Conservation (phyloP, 2,113 vertebrate genomes). For the Nothobranchius furzeri region DNA sequence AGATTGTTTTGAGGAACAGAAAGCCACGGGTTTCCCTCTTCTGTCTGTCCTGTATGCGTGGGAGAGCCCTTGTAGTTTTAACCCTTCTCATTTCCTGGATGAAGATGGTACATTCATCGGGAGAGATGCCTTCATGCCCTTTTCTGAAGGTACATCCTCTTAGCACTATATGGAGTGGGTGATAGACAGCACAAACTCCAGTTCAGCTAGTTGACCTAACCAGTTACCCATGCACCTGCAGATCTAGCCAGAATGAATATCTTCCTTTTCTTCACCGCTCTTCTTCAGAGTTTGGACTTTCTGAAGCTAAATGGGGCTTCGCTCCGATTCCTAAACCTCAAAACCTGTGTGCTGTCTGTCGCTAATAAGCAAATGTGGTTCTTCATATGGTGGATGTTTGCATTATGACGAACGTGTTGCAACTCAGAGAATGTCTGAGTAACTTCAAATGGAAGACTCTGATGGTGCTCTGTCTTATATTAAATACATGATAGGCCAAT, state of each 20-base stretch:
- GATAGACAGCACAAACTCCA: too few relatives aligned
- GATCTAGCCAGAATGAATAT: conserved; percentile 83
- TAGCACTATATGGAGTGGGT: too few relatives aligned
- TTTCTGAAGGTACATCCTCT: conserved; percentile 73
- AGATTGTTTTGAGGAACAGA: conserved; percentile 39
- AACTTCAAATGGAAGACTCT: too few relatives aligned
- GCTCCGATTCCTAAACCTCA: conserved; percentile 50
- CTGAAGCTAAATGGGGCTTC: conserved; percentile 29
- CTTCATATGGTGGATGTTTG: too few relatives aligned
- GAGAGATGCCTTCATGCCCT: conserved; percentile 75
- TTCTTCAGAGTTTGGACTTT: conserved; percentile 73
- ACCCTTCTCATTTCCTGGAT: conserved; percentile 74
- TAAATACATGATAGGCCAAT: too few relatives aligned
- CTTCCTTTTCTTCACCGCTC: conserved; percentile 80
- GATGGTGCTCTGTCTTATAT: too few relatives aligned
- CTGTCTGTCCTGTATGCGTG: conserved; percentile 73
- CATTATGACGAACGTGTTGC: too few relatives aligned
- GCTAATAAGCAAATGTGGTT: background rate
- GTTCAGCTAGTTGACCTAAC: too few relatives aligned
- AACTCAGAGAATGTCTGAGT: too few relatives aligned
- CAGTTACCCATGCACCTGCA: conserved; percentile 28
- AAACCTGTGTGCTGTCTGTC: conserved; percentile 60
- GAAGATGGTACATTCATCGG: conserved; percentile 64
- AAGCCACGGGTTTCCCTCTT: conserved; percentile 66
- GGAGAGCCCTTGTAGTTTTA: conserved; percentile 38